Evolutionary conservation across 2,797 vertebrate genomes (phyloP), one percentile per base, ranked within the genome.

Genomic region (Threskiornis aethiopicus): DNA sequence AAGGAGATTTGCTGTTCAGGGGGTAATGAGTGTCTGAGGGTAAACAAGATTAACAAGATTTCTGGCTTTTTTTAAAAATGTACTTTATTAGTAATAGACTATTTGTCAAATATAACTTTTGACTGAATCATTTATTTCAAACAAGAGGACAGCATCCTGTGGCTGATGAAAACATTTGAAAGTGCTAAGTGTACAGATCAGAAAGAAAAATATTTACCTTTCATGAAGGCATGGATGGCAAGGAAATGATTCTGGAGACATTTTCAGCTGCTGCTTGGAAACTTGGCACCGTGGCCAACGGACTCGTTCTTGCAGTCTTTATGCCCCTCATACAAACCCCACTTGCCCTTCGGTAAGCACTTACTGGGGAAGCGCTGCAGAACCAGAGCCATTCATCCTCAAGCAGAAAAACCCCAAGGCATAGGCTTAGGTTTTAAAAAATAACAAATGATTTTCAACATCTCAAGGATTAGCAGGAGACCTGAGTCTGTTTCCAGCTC

Each of bases 171-270:
- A 94, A 91, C 39, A 70, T 90, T 88, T 95, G 35, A 31, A 95
- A 93, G 62, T 87, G 66, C 54, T 84, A 79, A 91, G 51, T 62
- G n/a, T 70, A 78, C 65, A 79, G 35, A 69, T 88, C 80, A 93
- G 83, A 91, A 91, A 82, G n/a, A 71, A 96, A 95, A 93, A 96
- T 93, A 94, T 96, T 97, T 95, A 75, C 28, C 12, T 95, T 95
- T 90, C 51, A 66, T 59, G 46, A 95, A 82, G 35, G 39, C 49
- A 58, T 69, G 65, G 65, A 86, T 81, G 69, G 46, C 39, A 86
- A 75, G 62, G 35, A 79, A 83, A 61, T 84, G 42, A 70, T 77
- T 89, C 54, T 91, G 71, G 78, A 84, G 72, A 55, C 28, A 4
- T 90, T 94, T 95, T 75, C 66, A 94, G 42, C 42, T 90, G 51